Conservation (phyloP, 2,888 invertebrate genomes). For the Choreutis nemorana region DNA sequence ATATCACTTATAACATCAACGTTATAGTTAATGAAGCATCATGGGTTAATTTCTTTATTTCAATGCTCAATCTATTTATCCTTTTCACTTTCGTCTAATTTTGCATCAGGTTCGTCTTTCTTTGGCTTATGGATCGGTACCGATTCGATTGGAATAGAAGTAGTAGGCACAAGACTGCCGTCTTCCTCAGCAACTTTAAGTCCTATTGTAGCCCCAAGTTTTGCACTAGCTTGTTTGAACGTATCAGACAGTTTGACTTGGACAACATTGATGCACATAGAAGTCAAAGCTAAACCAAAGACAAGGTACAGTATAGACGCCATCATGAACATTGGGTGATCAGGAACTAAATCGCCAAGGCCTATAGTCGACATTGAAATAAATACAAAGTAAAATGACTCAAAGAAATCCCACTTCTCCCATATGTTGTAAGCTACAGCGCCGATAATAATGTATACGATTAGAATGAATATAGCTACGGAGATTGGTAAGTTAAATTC, state of each 20-base stretch:
- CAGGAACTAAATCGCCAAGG: slow-evolving; percentile 92
- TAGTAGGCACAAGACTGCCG: slow-evolving; percentile 53
- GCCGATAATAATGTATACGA: slow-evolving; percentile 88
- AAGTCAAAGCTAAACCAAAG: slow-evolving; percentile 93
- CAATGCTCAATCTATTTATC: slow-evolving; percentile 6
- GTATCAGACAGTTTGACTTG: slow-evolving; percentile 84
- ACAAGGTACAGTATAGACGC: slow-evolving; percentile 91
- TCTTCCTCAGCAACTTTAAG: slow-evolving; percentile 77
- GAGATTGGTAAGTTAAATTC: slow-evolving; percentile 95
- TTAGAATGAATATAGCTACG: slow-evolving; percentile 82
- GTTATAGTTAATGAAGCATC: slow-evolving; percentile 3
- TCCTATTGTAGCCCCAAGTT: slow-evolving; percentile 86
- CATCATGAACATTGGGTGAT: slow-evolving; percentile 90
- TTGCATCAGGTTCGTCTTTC: slow-evolving; percentile 20
- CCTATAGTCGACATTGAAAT: slow-evolving; percentile 97
- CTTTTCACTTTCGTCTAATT: slow-evolving; percentile 31
- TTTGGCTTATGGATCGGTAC: slow-evolving; percentile 47
- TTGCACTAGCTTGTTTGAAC: slow-evolving; percentile 84
- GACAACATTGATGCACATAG: slow-evolving; percentile 97
- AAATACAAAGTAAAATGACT: slow-evolving; percentile 96
- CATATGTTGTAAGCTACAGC: slow-evolving; percentile 79
- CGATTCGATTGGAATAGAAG: slow-evolving; percentile 46
- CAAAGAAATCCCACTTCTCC: slow-evolving; percentile 91
- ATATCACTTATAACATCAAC: slow-evolving; percentile 15
- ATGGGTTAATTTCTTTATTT: slow-evolving; percentile 19